A percentile compares a stretch with the other conserved stretches of the same genome.
These are phyloP conservation scores for Macaria notata DNA, from an alignment of 2,888 invertebrate species.

Conservation along the genomic window DNA sequence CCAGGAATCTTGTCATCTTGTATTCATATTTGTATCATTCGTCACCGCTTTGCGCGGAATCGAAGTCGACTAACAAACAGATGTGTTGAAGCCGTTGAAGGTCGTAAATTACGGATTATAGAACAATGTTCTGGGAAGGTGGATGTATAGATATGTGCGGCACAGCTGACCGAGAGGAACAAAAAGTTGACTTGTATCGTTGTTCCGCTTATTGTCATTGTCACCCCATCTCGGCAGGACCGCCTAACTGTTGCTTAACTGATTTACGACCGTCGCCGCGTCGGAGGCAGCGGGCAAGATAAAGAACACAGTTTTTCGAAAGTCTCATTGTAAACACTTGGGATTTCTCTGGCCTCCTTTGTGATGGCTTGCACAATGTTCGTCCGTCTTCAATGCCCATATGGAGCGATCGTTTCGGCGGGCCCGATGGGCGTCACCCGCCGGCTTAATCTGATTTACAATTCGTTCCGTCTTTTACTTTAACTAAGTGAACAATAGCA, in stretches of 20 bases:
- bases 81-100: slow-evolving; percentile 38
- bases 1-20: slow-evolving; percentile 3
- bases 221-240: slow-evolving; percentile 34
- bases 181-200: slow-evolving; percentile 31
- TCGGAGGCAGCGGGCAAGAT: slow-evolving; percentile 38
- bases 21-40: slow-evolving; percentile 19
- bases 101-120: slow-evolving; percentile 43
- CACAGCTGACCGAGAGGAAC: slow-evolving; percentile 47
- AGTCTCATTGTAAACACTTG: slow-evolving; percentile 61
- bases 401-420: slow-evolving; percentile 69
- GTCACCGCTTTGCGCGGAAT: slow-evolving; percentile 23
- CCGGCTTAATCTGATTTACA: slow-evolving; percentile 69
- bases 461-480: slow-evolving; percentile 77
- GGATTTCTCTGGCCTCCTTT: slow-evolving; percentile 74
- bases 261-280: slow-evolving; percentile 68
- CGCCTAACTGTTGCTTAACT: slow-evolving; percentile 54
- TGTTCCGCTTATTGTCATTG: slow-evolving; percentile 55
- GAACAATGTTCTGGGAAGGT: slow-evolving; percentile 38
- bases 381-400: slow-evolving; percentile 60
- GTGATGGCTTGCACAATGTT: slow-evolving; percentile 73
- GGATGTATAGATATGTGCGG: slow-evolving; percentile 32
- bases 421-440: slow-evolving; percentile 68
- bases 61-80: slow-evolving; percentile 37
- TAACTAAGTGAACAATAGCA: slow-evolving; percentile 54
- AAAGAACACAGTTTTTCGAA: slow-evolving; percentile 63